These are phyloP conservation scores for Pristionchus japonicus DNA, from an alignment of 2,888 invertebrate species.

Conservation along the genomic window DNA sequence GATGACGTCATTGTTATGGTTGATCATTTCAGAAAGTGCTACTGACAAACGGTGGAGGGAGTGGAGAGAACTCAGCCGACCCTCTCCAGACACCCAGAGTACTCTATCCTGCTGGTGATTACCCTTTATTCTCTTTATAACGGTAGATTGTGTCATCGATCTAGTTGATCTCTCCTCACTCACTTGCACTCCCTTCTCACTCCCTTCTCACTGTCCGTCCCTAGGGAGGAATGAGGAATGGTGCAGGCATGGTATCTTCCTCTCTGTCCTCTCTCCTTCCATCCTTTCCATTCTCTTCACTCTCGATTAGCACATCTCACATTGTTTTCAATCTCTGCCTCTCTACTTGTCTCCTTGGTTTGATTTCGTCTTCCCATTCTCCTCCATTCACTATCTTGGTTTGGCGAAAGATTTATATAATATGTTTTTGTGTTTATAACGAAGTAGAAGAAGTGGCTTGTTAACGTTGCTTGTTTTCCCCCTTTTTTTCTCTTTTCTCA, in stretches of 20 bases:
- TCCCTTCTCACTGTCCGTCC: conserved; percentile 14
- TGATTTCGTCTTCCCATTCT: not conserved
- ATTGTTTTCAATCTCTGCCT: not conserved
- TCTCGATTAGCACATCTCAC: not conserved
- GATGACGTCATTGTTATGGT: not conserved
- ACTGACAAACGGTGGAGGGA: conserved; percentile 33
- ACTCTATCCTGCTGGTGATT: conserved; percentile 41
- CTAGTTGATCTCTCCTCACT: no score
- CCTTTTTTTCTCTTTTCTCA: not conserved
- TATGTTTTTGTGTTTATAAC: not conserved
- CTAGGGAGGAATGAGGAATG: no score
- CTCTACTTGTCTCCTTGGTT: not conserved
- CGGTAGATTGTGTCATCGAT: not conserved
- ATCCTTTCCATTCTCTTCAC: not conserved
- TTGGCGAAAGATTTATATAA: not conserved
- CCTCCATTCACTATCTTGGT: not conserved
- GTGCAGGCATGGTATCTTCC: not conserved
- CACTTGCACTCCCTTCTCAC: not conserved
- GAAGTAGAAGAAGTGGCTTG: not conserved
- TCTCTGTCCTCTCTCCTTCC: not conserved
- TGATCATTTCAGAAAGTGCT: conserved; percentile 45
- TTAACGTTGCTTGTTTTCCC: conserved; percentile 15
- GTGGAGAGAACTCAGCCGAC: conserved; percentile 46
- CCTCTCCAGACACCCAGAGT: conserved; percentile 44
- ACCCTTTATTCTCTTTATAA: not conserved